Base-by-base conservation (phyloP, 2,888 invertebrate species). In the Pseudococcus longispinus region DNA sequence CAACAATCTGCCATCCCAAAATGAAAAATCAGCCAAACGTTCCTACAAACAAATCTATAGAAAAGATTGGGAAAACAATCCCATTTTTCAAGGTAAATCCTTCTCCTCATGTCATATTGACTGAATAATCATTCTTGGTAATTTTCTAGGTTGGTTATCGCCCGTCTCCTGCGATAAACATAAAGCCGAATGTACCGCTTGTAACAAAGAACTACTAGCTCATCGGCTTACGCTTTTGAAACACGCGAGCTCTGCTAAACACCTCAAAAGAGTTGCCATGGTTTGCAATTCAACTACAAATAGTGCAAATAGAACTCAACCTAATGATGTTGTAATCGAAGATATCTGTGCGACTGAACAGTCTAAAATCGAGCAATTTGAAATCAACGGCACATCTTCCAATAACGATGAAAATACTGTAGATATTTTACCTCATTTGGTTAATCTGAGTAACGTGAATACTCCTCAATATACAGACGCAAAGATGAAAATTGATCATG, bases 21-120 rank as follows among this genome's bases (percentile, higher is more conserved):
- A 6, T 8, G 55, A 84, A 26, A 84, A 55, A 46, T 15, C 26
- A 13, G 23, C 4, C 55, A 55, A 65, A 55, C 55, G 65, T 15
- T 60, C 23, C 6, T 84, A 84, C 20, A 84, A 65, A 42, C 84
- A 84, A 70, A 55, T 84, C 5, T 84, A 84, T 15, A 18, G 65
- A 23, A 84, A 84, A 65, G 84, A 84, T 37, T 84, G 84, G 84
- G 84, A 84, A 84, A 65, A n/a, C 3, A 70, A 65, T 84, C 84
- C 65, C 0, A 23, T 84, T 15, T 84, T 84, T 65, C 26, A 84
- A 84, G 84, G 84, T 42, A 20, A 65, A 11, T 46, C 23, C 9
- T 20, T 6, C 20, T 80, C 4, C 8, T 37, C 0, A 15, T 32
- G 8, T 15, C 18, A 80, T 77, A 9, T 51, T 23, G 23, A 23